phyloP scores from a whole-genome alignment of 2,888 invertebrate genomes.

The Xestia ashworthii region DNA sequence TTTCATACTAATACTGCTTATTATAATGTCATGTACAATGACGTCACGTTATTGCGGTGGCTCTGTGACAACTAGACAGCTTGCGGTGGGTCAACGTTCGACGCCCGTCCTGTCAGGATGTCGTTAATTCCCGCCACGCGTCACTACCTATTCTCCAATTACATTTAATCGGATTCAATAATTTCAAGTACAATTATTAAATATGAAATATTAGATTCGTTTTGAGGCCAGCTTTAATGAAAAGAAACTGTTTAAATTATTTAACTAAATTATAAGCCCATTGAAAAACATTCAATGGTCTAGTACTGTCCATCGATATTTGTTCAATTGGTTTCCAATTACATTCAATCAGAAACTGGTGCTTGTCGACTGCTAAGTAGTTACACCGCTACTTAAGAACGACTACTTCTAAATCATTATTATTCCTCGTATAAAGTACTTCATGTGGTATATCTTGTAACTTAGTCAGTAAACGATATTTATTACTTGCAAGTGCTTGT shows the following conservation, averaged over 20 bases:
- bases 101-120: slow-evolving; percentile 85
- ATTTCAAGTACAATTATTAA: slow-evolving; percentile 35
- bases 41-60: slow-evolving; percentile 60
- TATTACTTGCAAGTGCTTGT: slow-evolving; percentile 15
- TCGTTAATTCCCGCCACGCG: slow-evolving; percentile 86
- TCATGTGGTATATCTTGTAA: slow-evolving; percentile 17
- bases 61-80: slow-evolving; percentile 56
- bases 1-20: not conserved
- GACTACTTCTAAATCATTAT: slow-evolving; percentile 23
- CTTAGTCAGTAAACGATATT: slow-evolving; percentile 16
- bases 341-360: slow-evolving; percentile 41
- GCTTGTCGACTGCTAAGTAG: slow-evolving; percentile 16
- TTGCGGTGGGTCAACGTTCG: slow-evolving; percentile 81
- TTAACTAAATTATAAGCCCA: not conserved
- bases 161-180: slow-evolving; percentile 55
- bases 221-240: not conserved
- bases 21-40: slow-evolving; percentile 29
- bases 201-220: not conserved
- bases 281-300: slow-evolving; percentile 11
- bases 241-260: not conserved
- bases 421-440: slow-evolving; percentile 20
- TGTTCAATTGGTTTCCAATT: slow-evolving; percentile 51
- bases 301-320: slow-evolving; percentile 6
- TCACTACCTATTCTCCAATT: slow-evolving; percentile 72
- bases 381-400: slow-evolving; percentile 23